These are phyloP conservation scores for Thymelicus lineola DNA, from an alignment of 2,888 invertebrate genomes.

Conservation along the genomic window DNA sequence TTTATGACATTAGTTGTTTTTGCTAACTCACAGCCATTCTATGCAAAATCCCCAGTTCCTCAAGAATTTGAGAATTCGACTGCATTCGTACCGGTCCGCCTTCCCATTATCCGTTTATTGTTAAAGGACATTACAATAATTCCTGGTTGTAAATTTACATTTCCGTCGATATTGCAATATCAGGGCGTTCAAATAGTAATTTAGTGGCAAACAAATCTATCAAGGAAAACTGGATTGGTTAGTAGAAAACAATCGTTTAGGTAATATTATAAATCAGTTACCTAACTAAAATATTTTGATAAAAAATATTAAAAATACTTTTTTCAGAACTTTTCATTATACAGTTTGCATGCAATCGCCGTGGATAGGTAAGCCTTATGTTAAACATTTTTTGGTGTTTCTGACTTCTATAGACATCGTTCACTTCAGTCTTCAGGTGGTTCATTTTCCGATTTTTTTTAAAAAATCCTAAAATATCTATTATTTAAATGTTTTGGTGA, in stretches of 20 bases:
- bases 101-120: constrained; percentile 37
- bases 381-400: too few relatives aligned
- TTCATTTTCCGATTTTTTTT: too few relatives aligned
- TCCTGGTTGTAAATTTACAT: constrained; percentile 24
- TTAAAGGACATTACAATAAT: constrained; percentile 31
- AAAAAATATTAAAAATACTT: neutral
- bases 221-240: constrained; percentile 9
- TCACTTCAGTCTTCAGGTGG: too few relatives aligned
- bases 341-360: too few relatives aligned
- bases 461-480: too few relatives aligned
- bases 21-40: constrained; percentile 13
- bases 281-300: neutral
- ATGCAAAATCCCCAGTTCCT: constrained; percentile 12
- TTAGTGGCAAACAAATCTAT: constrained; percentile 8
- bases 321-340: too few relatives aligned
- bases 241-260: neutral
- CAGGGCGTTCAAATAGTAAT: constrained; percentile 4
- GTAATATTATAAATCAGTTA: neutral
- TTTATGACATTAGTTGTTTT: neutral
- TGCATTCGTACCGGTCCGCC: constrained; percentile 21
- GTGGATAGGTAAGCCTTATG: too few relatives aligned
- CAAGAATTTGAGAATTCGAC: constrained; percentile 27
- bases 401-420: too few relatives aligned
- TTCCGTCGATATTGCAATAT: constrained; percentile 15
- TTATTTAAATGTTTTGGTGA: too few relatives aligned